Evolutionary conservation across 2,888 invertebrate species (phyloP).

Genomic region (Mylabris sibirica): DNA sequence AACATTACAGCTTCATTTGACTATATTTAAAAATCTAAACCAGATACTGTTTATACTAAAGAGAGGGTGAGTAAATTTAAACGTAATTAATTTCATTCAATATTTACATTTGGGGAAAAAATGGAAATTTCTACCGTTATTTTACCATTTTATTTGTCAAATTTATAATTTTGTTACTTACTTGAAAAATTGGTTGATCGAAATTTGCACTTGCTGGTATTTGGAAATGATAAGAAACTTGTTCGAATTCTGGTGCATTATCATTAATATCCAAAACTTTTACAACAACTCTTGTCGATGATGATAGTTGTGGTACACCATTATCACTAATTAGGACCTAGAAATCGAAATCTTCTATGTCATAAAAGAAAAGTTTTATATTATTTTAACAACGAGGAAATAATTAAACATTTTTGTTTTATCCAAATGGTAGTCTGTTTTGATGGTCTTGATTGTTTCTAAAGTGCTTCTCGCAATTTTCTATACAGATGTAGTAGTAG

Average conservation of each 20-base stretch:
- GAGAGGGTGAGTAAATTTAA: background rate
- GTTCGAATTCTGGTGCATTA: slow-evolving; percentile 85
- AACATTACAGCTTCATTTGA: background rate
- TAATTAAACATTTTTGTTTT: background rate
- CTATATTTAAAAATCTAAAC: no score
- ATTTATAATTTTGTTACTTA: slow-evolving; percentile 43
- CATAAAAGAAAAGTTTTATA: slow-evolving; percentile 37
- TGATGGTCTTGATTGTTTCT: no score
- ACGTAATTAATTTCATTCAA: background rate
- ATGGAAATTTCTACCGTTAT: no score
- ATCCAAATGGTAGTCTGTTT: no score
- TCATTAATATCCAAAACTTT: slow-evolving; percentile 86
- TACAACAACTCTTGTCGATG: slow-evolving; percentile 82
- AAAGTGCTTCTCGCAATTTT: background rate
- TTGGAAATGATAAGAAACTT: slow-evolving; percentile 81
- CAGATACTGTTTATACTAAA: no score
- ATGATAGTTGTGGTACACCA: slow-evolving; percentile 74
- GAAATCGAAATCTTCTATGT: no score
- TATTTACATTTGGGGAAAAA: background rate
- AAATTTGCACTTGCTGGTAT: slow-evolving; percentile 69
- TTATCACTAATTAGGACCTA: slow-evolving; percentile 81
- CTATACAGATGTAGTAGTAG: no score
- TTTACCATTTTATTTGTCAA: background rate
- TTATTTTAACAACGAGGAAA: background rate
- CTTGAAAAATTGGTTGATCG: slow-evolving; percentile 70